Evolutionary conservation across 2,888 invertebrate species (phyloP), one percentile per base, ranked within the genome.

Genomic region (Meganola albula): DNA sequence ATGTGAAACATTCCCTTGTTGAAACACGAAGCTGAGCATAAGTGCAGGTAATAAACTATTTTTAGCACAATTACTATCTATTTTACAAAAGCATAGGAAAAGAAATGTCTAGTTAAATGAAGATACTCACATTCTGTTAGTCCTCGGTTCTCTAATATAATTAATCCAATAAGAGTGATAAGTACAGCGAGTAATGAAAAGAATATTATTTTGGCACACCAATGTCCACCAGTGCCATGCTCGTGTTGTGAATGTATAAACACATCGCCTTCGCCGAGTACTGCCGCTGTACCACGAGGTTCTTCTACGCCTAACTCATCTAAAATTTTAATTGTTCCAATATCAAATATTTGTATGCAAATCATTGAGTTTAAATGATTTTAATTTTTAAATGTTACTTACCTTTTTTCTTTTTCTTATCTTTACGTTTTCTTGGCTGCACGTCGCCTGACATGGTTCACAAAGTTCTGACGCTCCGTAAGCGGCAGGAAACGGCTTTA

Each of bases 351-450:
- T 37, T 24, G 25, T 40, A 42, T 24, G 29, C 38, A 38, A 12
- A 23, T 4, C 38, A 51, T 27, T 21, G 10, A 24, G 2, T 36
- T 18, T 28, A 27, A 8, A 34, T 24, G 9, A 32, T 12, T 6
- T 18, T 9, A 31, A 22, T 37, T 31, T 22, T 24, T n/a, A n/a
- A n/a, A n/a, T n/a, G n/a, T n/a, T n/a, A n/a, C 41, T 51, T 89
- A 94, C 94, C 93, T 90, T 92, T 94, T 82, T 91, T 93, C 71
- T 90, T 90, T 74, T 90, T 90, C 78, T 93, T 95, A 73, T 94
- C 94, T 83, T 93, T 94, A 58, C 94, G 91, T 82, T 93, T 94
- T 66, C 93, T 91, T 67, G 93, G 93, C 78, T 94, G 94, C 59
- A 93, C 92, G 85, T 95, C 94, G 59, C 93, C 93, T 73, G 94